These are phyloP conservation scores for Columba livia DNA, from an alignment of 2,113 vertebrate species.

Conservation along the genomic window DNA sequence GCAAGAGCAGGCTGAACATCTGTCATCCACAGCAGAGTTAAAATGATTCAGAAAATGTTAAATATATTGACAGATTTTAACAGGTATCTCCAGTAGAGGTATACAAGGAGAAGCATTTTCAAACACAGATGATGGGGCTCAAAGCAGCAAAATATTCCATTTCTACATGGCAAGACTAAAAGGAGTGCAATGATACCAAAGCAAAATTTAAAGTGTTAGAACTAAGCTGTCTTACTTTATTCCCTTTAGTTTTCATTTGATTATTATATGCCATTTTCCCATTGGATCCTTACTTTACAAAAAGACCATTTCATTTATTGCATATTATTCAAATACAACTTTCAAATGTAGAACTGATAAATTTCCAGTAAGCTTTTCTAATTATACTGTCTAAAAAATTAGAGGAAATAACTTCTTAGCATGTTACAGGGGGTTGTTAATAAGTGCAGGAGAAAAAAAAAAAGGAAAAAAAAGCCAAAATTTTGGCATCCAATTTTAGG, in stretches of 20 bases:
- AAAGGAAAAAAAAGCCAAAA: neutral
- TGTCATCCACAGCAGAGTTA: neutral
- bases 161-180: neutral
- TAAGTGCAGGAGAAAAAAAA: neutral
- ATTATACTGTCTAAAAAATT: neutral
- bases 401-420: neutral
- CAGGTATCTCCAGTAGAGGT: neutral
- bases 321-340: neutral
- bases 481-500: neutral
- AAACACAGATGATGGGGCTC: neutral
- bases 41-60: neutral
- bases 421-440: neutral
- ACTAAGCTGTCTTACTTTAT: neutral
- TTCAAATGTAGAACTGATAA: neutral
- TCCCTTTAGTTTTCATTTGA: neutral
- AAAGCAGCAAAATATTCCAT: neutral
- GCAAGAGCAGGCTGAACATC: neutral
- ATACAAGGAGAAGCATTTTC: neutral
- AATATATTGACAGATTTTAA: neutral
- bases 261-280: neutral
- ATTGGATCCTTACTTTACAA: neutral
- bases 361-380: neutral
- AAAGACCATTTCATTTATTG: neutral
- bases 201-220: neutral
- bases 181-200: neutral